phyloP scores from a whole-genome alignment of 2,113 vertebrate genomes.

The Leptocoma aspasia region DNA sequence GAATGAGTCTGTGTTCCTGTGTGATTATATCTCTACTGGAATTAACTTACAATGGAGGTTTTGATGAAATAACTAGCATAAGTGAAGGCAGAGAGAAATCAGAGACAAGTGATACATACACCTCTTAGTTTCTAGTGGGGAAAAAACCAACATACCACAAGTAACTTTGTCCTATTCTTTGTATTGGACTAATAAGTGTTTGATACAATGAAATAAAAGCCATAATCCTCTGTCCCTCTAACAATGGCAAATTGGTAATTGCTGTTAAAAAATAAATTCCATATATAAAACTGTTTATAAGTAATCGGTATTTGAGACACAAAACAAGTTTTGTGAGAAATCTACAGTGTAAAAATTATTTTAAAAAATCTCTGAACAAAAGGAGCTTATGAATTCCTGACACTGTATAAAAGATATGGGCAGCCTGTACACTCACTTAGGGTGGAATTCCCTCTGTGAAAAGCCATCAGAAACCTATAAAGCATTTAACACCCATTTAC shows the following conservation, averaged over 20 bases:
- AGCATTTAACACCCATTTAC: background rate
- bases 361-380: background rate
- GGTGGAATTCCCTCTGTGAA: background rate
- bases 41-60: background rate
- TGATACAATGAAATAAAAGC: background rate
- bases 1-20: background rate
- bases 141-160: background rate
- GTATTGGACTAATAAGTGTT: background rate
- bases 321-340: background rate
- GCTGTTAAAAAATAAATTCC: background rate
- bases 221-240: background rate
- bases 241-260: background rate
- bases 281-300: background rate
- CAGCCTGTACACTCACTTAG: background rate
- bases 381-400: background rate
- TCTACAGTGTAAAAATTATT: background rate
- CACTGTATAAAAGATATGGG: background rate
- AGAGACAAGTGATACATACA: background rate
- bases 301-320: background rate
- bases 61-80: background rate
- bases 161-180: background rate
- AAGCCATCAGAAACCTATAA: background rate
- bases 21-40: background rate
- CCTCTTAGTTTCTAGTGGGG: rapidly evolving
- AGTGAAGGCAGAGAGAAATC: background rate